phyloP scores from a whole-genome alignment of 2,888 invertebrate genomes.

The Alloscopus bannaensis region DNA sequence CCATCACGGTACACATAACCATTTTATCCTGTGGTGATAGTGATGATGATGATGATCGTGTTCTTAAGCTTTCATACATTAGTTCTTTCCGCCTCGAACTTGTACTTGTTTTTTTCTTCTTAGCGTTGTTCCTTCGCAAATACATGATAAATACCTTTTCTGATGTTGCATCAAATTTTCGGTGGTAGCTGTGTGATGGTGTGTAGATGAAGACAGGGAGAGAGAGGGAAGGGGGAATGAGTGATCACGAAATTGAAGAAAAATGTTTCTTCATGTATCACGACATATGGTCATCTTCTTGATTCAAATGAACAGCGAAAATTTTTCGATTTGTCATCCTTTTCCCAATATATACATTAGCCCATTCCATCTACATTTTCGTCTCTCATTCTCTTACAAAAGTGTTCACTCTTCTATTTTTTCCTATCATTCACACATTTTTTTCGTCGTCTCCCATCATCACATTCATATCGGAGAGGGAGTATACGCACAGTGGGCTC shows the following conservation, averaged over 20 bases:
- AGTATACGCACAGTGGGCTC: too few relatives aligned
- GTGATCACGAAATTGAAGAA: slow-evolving; percentile 73
- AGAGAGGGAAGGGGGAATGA: slow-evolving; percentile 62
- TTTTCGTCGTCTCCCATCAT: slow-evolving; percentile 26
- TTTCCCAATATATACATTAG: slow-evolving; percentile 72
- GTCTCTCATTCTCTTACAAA: slow-evolving; percentile 2
- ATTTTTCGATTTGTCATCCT: slow-evolving; percentile 74
- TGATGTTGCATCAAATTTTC: background rate
- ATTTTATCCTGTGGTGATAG: too few relatives aligned
- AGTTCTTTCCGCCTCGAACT: too few relatives aligned
- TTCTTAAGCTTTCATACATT: too few relatives aligned
- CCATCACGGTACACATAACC: too few relatives aligned
- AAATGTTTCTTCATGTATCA: slow-evolving; percentile 70
- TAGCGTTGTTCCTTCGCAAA: slow-evolving; percentile 41
- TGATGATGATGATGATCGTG: too few relatives aligned
- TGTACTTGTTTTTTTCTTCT: slow-evolving; percentile 7
- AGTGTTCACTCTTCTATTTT: slow-evolving; percentile 17
- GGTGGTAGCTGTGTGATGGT: slow-evolving; percentile 1
- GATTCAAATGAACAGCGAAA: slow-evolving; percentile 69
- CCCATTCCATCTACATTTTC: slow-evolving; percentile 34
- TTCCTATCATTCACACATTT: slow-evolving; percentile 42
- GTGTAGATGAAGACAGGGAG: slow-evolving; percentile 30
- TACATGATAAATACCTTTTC: slow-evolving; percentile 45
- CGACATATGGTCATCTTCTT: slow-evolving; percentile 73
- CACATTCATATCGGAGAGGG: too few relatives aligned